phyloP scores from a whole-genome alignment of 1,140 invertebrate species.

The Pemphigus obesinymphae region DNA sequence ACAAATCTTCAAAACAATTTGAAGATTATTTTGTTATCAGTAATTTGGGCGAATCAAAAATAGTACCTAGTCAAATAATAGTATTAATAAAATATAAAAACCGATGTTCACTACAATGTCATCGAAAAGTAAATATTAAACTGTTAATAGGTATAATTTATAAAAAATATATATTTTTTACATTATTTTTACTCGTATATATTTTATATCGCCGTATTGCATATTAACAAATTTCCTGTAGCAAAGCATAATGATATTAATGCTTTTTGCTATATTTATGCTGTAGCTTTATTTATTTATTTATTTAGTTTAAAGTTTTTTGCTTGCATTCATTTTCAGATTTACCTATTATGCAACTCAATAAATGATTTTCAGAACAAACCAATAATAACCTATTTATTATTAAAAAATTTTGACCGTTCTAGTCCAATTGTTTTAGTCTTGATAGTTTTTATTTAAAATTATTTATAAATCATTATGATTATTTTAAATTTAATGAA shows the following conservation, averaged over 20 bases:
- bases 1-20: background rate
- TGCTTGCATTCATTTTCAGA: background rate
- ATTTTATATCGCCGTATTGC: no score
- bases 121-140: background rate
- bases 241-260: background rate
- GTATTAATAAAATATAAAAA: background rate
- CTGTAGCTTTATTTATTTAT: background rate
- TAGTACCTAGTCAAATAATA: background rate
- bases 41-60: background rate
- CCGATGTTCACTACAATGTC: background rate
- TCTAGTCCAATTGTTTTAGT: background rate
- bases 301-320: background rate
- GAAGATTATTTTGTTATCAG: background rate
- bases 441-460: background rate
- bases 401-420: background rate
- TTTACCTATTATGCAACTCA: background rate
- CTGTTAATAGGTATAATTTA: no score
- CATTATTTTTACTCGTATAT: no score
- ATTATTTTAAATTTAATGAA: no score
- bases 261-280: background rate
- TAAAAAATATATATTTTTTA: no score
- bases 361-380: background rate
- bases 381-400: constrained; percentile 10
- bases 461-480: no score
- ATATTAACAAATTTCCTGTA: no score